These are phyloP conservation scores for Troides oblongomaculatus DNA, from an alignment of 2,888 invertebrate species.

Conservation along the genomic window DNA sequence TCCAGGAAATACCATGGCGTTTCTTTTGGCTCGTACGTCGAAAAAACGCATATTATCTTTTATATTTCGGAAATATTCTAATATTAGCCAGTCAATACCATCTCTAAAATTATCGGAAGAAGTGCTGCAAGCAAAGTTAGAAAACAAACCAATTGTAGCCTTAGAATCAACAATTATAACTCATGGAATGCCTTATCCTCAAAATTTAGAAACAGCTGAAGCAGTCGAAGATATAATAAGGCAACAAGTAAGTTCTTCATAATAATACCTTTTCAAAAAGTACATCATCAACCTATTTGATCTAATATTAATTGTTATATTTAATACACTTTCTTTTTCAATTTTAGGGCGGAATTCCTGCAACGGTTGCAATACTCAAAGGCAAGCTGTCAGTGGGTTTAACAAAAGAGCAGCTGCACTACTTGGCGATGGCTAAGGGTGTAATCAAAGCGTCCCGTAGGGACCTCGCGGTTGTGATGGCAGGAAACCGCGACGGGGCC, in stretches of 20 bases:
- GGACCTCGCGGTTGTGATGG: conserved; percentile 88
- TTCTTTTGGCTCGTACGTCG: neutral
- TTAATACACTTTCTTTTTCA: neutral
- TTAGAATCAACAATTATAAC: conserved; percentile 98
- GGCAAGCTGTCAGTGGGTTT: conserved; percentile 92
- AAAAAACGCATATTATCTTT: conserved; percentile 29
- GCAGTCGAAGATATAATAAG: conserved; percentile 90
- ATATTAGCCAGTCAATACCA: neutral
- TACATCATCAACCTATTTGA: no score
- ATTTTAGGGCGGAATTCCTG: conserved; percentile 89
- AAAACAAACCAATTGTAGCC: conserved; percentile 89
- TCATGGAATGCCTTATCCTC: conserved; percentile 98
- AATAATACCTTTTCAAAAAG: neutral
- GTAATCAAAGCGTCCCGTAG: conserved; percentile 92
- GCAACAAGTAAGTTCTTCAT: conserved; percentile 70
- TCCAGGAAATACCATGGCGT: conserved; percentile 15
- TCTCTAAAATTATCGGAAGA: conserved; percentile 78
- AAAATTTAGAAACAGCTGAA: conserved; percentile 91
- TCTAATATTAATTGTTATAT: neutral
- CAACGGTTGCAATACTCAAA: conserved; percentile 93
- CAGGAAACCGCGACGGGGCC: conserved; percentile 88
- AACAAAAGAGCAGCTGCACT: conserved; percentile 80
- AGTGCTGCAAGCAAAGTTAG: conserved; percentile 82
- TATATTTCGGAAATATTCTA: neutral
- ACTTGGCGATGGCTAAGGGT: conserved; percentile 79